These are phyloP conservation scores for Drosophila takahashii DNA, from an alignment of 1,140 invertebrate genomes.

Conservation along the genomic window DNA sequence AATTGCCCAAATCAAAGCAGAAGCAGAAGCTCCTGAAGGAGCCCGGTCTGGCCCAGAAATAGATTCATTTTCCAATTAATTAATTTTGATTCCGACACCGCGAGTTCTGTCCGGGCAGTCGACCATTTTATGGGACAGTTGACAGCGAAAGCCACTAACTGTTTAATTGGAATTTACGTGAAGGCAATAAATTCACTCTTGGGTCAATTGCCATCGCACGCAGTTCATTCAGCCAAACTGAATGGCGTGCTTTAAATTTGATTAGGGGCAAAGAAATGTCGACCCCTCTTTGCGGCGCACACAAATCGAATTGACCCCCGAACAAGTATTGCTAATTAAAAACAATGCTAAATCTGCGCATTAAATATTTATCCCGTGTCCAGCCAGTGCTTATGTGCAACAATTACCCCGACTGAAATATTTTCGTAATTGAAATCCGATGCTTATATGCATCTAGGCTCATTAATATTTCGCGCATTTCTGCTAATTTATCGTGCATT, in stretches of 20 bases:
- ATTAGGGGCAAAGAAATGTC: conserved; percentile 19
- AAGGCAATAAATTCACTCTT: conserved; percentile 43
- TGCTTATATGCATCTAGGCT: conserved; percentile 31
- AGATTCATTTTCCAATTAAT: conserved; percentile 78
- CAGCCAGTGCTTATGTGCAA: conserved; percentile 42
- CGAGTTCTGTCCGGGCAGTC: conserved; percentile 20
- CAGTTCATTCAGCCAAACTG: conserved; percentile 25
- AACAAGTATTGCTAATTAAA: conserved; percentile 61
- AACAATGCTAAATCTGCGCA: conserved; percentile 22
- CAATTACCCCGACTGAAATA: conserved; percentile 46
- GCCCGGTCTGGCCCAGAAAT: conserved; percentile 31
- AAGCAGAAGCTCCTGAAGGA: conserved; percentile 8
- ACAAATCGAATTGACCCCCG: conserved; percentile 44
- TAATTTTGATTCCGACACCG: conserved; percentile 68
- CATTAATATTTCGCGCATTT: conserved; percentile 67
- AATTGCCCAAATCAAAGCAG: conserved; percentile 43
- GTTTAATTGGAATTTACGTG: conserved; percentile 75
- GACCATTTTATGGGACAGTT: conserved; percentile 65
- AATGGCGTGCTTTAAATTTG: conserved; percentile 26
- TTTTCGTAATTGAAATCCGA: conserved; percentile 63
- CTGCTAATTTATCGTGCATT: conserved; percentile 56
- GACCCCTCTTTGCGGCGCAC: background rate
- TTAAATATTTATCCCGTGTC: conserved; percentile 35
- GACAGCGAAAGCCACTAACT: conserved; percentile 68
- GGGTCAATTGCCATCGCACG: conserved; percentile 14